Evolutionary conservation across 2,888 invertebrate species (phyloP).

Genomic region (Pammene fasciana): DNA sequence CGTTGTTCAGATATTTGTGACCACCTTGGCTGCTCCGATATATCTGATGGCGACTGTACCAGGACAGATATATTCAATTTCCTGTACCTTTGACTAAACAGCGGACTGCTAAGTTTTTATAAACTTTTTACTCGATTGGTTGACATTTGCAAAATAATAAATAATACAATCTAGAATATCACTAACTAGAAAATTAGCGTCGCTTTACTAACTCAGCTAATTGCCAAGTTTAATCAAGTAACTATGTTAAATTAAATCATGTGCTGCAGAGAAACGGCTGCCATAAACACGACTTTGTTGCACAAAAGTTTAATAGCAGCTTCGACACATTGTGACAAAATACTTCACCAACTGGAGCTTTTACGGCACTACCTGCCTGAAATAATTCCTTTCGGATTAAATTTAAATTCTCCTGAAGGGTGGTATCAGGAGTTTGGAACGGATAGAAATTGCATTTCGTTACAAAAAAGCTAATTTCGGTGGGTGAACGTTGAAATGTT

Average conservation of each 20-base stretch:
- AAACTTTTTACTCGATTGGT: not conserved
- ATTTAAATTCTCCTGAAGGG: not conserved
- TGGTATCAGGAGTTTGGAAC: not conserved
- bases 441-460: not conserved
- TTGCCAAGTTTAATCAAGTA: conserved; percentile 10
- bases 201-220: not conserved
- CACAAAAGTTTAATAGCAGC: conserved; percentile 10
- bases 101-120: too few species aligned
- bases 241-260: conserved; percentile 19
- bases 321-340: conserved; percentile 31
- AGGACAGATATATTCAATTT: too few species aligned
- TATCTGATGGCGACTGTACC: too few species aligned
- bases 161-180: not conserved
- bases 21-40: too few species aligned
- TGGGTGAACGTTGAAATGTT: not conserved
- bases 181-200: not conserved
- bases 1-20: too few species aligned
- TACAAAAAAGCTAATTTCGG: not conserved
- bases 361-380: not conserved
- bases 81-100: too few species aligned
- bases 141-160: not conserved
- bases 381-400: not conserved
- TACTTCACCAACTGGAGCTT: not conserved
- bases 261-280: conserved; percentile 1
- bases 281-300: conserved; percentile 27